Evolutionary conservation across 2,113 vertebrate genomes (phyloP), one percentile per base, ranked within the genome.

Genomic region (Tylochromis polylepis): DNA sequence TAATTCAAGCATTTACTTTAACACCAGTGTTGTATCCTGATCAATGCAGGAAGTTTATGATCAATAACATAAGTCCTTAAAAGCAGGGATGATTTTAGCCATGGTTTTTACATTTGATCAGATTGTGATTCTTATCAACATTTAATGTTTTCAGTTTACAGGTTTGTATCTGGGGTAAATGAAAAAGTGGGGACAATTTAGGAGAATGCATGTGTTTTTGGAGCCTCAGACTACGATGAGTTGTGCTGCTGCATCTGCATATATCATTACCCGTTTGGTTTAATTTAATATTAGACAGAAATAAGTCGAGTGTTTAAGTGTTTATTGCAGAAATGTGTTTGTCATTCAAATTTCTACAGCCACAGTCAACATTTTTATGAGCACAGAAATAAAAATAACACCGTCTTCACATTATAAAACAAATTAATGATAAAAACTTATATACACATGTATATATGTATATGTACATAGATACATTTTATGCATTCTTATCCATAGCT

Each of bases 401-500:
- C 2, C 34, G 16, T 55, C 1, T 0, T 11, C 3, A 79, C 38
- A 31, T 14, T 6, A 57, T n/a, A 15, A 75, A 72, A 78, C n/a
- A 31, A 43, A 78, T 4, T 41, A 2, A 6, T 16, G 6, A 65
- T 41, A 1, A 34, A 79, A 84, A 31, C 5, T 34, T 24, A 70
- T 24, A 67, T 0, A 10, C 38, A 70, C 1, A 24, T 15, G 4
- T 27, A 46, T 16, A 46, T 3, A 46, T n/a, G n/a, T n/a, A n/a
- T n/a, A 20, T 70, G 36, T 16, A 36, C 34, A 57, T 0, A 83
- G 55, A 84, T 16, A 24, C 0, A 27, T 3, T 10, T 20, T n/a
- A 11, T 27, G 14, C 3, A n/a, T 27, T 34, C 34, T 6, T 22
- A 86, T 95, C 97, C 97, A 14, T 98, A 99, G 95, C 97, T 98